These are phyloP conservation scores for Motacilla alba DNA, from an alignment of 2,113 vertebrate species.

Conservation along the genomic window DNA sequence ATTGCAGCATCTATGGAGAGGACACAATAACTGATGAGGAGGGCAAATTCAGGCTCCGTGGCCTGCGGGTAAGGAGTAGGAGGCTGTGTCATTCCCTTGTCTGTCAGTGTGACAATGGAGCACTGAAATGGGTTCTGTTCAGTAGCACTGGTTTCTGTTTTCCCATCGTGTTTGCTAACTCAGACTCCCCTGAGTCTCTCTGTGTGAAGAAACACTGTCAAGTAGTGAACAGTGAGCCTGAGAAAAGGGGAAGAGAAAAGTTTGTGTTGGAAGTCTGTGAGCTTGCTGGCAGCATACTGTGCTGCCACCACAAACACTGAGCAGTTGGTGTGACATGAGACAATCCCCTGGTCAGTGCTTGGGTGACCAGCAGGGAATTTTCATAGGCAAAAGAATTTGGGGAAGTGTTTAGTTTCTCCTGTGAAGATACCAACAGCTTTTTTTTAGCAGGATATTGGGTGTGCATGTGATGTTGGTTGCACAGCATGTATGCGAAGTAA, in stretches of 20 bases:
- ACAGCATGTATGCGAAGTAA: neutral
- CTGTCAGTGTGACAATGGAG: neutral
- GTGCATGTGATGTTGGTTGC: neutral
- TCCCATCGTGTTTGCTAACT: neutral
- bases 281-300: neutral
- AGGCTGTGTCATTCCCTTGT: neutral
- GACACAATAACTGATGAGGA: constrained; percentile 94
- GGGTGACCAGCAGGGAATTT: neutral
- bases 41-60: constrained; percentile 90
- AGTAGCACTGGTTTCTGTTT: neutral
- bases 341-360: neutral
- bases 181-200: neutral
- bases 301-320: neutral
- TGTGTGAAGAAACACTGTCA: neutral
- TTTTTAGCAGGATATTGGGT: neutral
- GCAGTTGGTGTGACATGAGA: fast-evolving
- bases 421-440: neutral
- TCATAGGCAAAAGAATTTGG: neutral
- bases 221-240: neutral
- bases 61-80: constrained; percentile 83
- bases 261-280: neutral
- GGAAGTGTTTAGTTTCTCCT: neutral
- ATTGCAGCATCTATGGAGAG: constrained; percentile 91
- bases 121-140: neutral
- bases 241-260: neutral